phyloP scores from a whole-genome alignment of 2,797 vertebrate species.

The Neostethus bicornis region DNA sequence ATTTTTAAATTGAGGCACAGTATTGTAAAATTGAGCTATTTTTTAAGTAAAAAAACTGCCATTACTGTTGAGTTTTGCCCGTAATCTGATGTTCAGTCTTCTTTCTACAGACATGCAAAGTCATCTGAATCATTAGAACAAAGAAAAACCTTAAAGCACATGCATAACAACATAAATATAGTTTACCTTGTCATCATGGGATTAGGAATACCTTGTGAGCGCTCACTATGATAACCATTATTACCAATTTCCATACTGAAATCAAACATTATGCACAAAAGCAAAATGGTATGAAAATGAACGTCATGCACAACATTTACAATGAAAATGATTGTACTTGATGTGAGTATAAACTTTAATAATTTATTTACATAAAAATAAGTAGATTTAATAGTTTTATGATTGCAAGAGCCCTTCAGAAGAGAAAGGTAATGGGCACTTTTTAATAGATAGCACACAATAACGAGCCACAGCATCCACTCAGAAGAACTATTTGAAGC shows the following conservation, averaged over 20 bases:
- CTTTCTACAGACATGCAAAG: conserved; percentile 55
- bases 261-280: conserved; percentile 81
- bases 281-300: conserved; percentile 59
- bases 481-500: conserved; percentile 70
- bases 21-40: not conserved
- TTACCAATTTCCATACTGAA: conserved; percentile 95
- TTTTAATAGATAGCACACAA: conserved; percentile 69
- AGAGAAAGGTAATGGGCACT: conserved; percentile 75
- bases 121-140: conserved; percentile 18
- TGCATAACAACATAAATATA: conserved; percentile 54
- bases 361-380: conserved; percentile 72
- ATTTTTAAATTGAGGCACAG: too few species aligned
- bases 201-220: conserved; percentile 89
- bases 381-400: conserved; percentile 59
- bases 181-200: conserved; percentile 93
- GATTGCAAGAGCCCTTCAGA: conserved; percentile 78
- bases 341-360: conserved; percentile 57
- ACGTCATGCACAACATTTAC: conserved; percentile 56
- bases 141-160: conserved; percentile 36
- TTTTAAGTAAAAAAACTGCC: conserved; percentile 8
- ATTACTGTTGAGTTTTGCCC: conserved; percentile 26
- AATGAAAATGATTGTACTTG: conserved; percentile 42
- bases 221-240: conserved; percentile 98
- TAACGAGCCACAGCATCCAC: conserved; percentile 73
- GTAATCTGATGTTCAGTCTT: conserved; percentile 10